These are phyloP conservation scores for Potamarius usumacintae DNA, from an alignment of 2,113 vertebrate species.

Conservation along the genomic window DNA sequence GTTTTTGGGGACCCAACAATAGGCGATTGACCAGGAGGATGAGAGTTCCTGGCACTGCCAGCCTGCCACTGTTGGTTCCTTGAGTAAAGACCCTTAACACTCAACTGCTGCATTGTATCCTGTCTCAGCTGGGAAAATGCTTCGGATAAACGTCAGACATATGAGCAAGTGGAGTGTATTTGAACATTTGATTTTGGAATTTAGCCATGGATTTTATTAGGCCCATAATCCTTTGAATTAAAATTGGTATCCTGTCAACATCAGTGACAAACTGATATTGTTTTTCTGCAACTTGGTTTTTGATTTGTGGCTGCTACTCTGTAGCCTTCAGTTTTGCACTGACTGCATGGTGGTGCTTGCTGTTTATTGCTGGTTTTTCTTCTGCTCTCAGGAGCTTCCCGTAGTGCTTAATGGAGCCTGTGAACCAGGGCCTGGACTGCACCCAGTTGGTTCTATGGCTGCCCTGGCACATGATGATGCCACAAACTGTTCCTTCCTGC, in stretches of 20 bases:
- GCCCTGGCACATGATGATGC: slow-evolving; percentile 59
- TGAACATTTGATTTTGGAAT: too few species aligned
- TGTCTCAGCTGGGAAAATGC: not conserved
- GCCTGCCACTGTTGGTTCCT: not conserved
- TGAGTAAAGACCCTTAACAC: not conserved
- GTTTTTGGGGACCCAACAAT: not conserved
- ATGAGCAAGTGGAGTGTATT: not conserved
- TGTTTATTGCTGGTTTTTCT: slow-evolving; percentile 19
- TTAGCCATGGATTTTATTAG: not conserved
- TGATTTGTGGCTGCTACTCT: slow-evolving; percentile 30
- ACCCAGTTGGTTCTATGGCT: slow-evolving; percentile 49
- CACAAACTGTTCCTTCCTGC: slow-evolving; percentile 65
- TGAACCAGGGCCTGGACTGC: slow-evolving; percentile 31
- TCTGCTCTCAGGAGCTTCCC: slow-evolving; percentile 13
- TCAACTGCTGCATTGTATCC: not conserved
- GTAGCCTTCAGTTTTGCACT: slow-evolving; percentile 9
- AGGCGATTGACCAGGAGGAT: not conserved
- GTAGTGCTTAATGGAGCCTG: slow-evolving; percentile 24
- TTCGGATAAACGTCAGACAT: not conserved
- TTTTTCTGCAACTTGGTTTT: slow-evolving; percentile 3
- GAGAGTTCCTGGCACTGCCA: not conserved
- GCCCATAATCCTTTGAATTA: not conserved
- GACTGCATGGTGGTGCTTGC: not conserved
- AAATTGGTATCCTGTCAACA: slow-evolving; percentile 3
- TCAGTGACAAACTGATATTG: slow-evolving; percentile 9